These are phyloP conservation scores for Epinotia bilunana DNA, from an alignment of 2,888 invertebrate genomes.

Conservation along the genomic window DNA sequence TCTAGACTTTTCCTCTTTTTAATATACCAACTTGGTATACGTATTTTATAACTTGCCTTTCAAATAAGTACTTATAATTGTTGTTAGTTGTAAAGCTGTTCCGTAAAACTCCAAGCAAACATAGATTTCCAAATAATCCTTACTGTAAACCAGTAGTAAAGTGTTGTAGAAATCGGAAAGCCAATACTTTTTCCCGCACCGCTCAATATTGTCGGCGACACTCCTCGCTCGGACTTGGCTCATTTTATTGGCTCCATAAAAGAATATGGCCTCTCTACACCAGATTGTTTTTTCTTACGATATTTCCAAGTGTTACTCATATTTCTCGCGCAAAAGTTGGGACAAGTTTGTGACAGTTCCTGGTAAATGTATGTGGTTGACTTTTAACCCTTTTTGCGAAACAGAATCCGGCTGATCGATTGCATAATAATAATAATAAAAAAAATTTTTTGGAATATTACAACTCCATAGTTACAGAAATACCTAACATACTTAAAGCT, in stretches of 20 bases:
- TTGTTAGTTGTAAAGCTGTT: neutral
- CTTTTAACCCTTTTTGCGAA: no score
- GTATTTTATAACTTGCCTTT: no score
- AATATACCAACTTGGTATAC: no score
- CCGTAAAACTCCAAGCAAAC: neutral
- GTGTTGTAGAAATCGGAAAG: slow-evolving; percentile 9
- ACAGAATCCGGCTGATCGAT: no score
- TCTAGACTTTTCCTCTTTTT: no score
- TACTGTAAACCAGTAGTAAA: neutral
- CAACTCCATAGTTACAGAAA: no score
- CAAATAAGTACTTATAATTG: neutral
- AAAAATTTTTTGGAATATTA: no score
- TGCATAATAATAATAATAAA: no score
- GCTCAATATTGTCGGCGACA: slow-evolving; percentile 40
- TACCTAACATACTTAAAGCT: no score
- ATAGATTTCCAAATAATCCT: neutral
- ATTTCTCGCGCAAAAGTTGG: neutral
- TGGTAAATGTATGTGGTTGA: neutral
- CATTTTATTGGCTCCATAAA: slow-evolving; percentile 55
- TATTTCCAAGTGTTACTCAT: slow-evolving; percentile 28
- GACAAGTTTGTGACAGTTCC: slow-evolving; percentile 7
- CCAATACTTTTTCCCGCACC: slow-evolving; percentile 24
- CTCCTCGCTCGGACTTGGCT: slow-evolving; percentile 45
- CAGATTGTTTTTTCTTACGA: slow-evolving; percentile 53
- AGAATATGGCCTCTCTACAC: slow-evolving; percentile 48